Evolutionary conservation across 2,113 vertebrate genomes (phyloP).

Genomic region (Hepsetus odoe): DNA sequence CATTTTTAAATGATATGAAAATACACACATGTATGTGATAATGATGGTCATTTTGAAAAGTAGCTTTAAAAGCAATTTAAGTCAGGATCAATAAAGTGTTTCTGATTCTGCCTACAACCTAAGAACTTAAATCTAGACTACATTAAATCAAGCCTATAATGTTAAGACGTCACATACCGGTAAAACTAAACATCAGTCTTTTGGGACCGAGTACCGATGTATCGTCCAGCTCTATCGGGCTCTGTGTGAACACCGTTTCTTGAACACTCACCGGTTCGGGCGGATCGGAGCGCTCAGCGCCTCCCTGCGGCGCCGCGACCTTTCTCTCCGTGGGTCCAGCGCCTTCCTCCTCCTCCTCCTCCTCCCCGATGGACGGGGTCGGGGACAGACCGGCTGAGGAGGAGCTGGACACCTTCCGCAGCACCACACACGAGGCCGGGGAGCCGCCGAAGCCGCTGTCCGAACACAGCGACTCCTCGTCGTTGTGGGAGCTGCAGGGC

Average conservation of each 20-base stretch:
- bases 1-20: no score
- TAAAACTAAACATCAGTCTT: no score
- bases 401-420: constrained; percentile 64
- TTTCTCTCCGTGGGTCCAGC: constrained; percentile 46
- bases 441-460: constrained; percentile 67
- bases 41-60: no score
- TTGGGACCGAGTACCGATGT: no score
- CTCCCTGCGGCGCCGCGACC: constrained; percentile 56
- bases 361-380: constrained; percentile 78
- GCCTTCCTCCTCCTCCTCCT: constrained; percentile 78
- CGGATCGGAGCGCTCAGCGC: constrained; percentile 29
- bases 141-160: no score
- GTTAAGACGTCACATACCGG: no score
- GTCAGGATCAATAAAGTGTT: no score
- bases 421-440: constrained; percentile 53
- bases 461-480: constrained; percentile 66
- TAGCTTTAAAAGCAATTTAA: no score
- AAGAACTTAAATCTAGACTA: no score
- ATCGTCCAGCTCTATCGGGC: background rate
- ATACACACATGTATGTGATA: no score
- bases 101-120: no score
- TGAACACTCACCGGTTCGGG: background rate
- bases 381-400: constrained; percentile 72
- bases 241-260: background rate
- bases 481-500: constrained; percentile 53